phyloP scores from a whole-genome alignment of 2,888 invertebrate species.

The Oxycera nigricornis region DNA sequence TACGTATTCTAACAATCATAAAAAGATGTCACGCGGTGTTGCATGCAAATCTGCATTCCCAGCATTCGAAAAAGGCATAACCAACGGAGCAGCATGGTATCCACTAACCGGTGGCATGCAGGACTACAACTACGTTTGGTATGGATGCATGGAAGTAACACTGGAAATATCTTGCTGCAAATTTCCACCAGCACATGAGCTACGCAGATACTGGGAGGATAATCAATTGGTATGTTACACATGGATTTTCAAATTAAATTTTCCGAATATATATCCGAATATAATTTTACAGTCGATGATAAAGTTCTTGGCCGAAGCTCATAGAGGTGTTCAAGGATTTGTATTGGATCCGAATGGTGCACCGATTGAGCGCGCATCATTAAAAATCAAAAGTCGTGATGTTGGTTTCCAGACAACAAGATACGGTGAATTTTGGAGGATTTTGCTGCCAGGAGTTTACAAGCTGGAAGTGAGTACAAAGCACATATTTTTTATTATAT shows the following conservation, averaged over 20 bases:
- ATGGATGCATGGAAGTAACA: slow-evolving; percentile 95
- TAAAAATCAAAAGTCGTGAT: slow-evolving; percentile 82
- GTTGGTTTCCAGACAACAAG: slow-evolving; percentile 86
- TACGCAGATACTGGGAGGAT: slow-evolving; percentile 86
- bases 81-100: slow-evolving; percentile 95
- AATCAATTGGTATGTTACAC: slow-evolving; percentile 74
- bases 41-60: slow-evolving; percentile 80
- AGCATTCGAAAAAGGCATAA: slow-evolving; percentile 87
- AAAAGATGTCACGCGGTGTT: slow-evolving; percentile 85
- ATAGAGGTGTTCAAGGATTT: slow-evolving; percentile 88
- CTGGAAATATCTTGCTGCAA: slow-evolving; percentile 95
- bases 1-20: slow-evolving; percentile 86
- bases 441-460: slow-evolving; percentile 86
- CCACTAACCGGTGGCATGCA: slow-evolving; percentile 75
- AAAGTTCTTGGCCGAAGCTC: slow-evolving; percentile 84
- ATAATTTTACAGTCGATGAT: slow-evolving; percentile 71
- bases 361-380: slow-evolving; percentile 78
- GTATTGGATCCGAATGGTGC: slow-evolving; percentile 79
- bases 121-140: slow-evolving; percentile 93
- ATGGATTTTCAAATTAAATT: slow-evolving; percentile 29
- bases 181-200: slow-evolving; percentile 81
- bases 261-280: neutral
- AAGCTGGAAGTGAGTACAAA: slow-evolving; percentile 73
- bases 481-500: slow-evolving; percentile 49
- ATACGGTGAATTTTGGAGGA: slow-evolving; percentile 95